These are phyloP conservation scores for Artemia sp. DNA, from an alignment of 2,888 invertebrate genomes.

Conservation along the genomic window DNA sequence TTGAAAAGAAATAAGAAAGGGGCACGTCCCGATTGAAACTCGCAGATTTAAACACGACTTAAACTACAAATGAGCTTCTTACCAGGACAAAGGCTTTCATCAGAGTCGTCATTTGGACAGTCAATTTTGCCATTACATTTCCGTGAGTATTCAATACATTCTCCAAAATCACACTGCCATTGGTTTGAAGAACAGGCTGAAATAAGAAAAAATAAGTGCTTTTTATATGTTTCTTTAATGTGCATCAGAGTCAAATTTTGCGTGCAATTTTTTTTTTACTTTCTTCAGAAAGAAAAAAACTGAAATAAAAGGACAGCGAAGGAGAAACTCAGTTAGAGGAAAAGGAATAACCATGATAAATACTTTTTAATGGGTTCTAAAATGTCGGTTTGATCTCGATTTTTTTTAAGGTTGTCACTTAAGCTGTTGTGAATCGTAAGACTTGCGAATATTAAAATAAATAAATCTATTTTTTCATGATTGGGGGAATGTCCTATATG, in stretches of 20 bases:
- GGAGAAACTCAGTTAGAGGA: no score
- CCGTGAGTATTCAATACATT: conserved; percentile 26
- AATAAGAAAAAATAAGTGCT: background rate
- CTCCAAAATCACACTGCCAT: conserved; percentile 27
- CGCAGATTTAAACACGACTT: no score
- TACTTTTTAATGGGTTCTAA: no score
- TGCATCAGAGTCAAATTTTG: background rate
- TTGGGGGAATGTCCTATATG: no score
- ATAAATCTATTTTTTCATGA: no score
- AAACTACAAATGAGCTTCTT: conserved; percentile 18
- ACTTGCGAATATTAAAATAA: no score
- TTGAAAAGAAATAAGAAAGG: no score
- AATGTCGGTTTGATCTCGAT: no score
- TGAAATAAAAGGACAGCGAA: conserved; percentile 17
- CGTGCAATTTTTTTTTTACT: background rate
- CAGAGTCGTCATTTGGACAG: conserved; percentile 27
- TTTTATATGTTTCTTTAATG: background rate
- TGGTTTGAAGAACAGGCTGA: conserved; percentile 20
- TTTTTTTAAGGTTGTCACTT: no score
- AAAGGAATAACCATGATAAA: no score
- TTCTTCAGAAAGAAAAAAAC: conserved; percentile 23
- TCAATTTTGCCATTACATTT: conserved; percentile 28
- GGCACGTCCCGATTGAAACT: no score
- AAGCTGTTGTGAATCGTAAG: no score
- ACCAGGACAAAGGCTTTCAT: conserved; percentile 25